A percentile compares a stretch with the other conserved stretches of the same genome.
phyloP scores from a whole-genome alignment of 64 coral and sea anemone species.

The Pachyseris speciosa region DNA sequence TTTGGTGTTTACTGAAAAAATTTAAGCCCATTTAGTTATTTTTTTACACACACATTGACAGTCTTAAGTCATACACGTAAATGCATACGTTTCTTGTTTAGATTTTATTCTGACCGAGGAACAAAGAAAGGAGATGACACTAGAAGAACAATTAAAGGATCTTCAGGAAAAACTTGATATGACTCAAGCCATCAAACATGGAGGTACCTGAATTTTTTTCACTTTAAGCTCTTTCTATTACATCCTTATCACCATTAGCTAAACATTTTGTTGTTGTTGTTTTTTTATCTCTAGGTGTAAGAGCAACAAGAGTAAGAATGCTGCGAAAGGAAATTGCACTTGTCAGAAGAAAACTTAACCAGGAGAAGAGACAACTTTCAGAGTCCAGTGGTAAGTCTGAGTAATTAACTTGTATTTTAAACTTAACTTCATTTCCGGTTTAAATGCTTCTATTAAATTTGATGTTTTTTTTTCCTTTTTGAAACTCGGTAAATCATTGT shows the following conservation, averaged over 20 bases:
- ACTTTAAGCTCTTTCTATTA: neutral
- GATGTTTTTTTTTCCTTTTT: too few relatives aligned
- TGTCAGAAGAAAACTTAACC: conserved; percentile 90
- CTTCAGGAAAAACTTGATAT: conserved; percentile 96
- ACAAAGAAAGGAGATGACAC: conserved; percentile 95
- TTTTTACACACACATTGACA: too few relatives aligned
- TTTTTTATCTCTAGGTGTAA: conserved; percentile 65
- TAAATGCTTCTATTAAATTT: too few relatives aligned
- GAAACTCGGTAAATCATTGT: too few relatives aligned
- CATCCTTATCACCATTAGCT: neutral
- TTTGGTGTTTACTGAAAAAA: too few relatives aligned
- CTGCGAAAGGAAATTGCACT: conserved; percentile 90
- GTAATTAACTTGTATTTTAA: too few relatives aligned
- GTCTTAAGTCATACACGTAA: too few relatives aligned
- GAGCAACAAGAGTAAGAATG: conserved; percentile 86
- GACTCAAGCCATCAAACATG: conserved; percentile 99
- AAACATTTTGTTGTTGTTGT: neutral
- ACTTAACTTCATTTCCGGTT: too few relatives aligned
- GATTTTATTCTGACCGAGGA: conserved; percentile 95
- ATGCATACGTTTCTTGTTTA: conserved; percentile 4
- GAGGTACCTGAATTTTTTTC: conserved; percentile 50
- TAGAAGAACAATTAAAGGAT: conserved; percentile 96
- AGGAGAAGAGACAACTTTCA: conserved; percentile 78
- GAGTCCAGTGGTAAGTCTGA: conserved; percentile 95
- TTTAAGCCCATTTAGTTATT: too few relatives aligned